Evolutionary conservation across 2,797 vertebrate genomes (phyloP).

Genomic region (Nannoperca australis): DNA sequence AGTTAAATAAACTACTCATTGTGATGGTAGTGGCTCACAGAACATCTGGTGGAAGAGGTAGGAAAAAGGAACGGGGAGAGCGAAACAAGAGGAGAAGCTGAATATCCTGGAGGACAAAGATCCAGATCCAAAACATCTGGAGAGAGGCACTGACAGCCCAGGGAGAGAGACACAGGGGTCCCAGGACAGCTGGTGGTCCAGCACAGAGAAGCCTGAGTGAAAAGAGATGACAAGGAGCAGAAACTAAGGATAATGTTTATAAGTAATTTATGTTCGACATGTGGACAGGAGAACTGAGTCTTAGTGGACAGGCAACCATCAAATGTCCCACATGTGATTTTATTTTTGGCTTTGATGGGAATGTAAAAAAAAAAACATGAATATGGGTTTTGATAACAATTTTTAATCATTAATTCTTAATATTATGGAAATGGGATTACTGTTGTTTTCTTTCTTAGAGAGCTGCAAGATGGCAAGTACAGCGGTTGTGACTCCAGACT

Average conservation of each 20-base stretch:
- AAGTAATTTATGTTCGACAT: too few species aligned
- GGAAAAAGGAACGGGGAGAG: too few species aligned
- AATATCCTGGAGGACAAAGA: too few species aligned
- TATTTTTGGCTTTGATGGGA: background rate
- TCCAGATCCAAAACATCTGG: too few species aligned
- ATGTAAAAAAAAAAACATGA: background rate
- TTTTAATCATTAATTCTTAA: background rate
- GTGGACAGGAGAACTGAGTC: background rate
- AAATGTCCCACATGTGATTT: background rate
- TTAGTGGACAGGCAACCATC: background rate
- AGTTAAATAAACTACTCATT: background rate
- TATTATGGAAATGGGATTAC: background rate
- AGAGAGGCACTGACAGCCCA: too few species aligned
- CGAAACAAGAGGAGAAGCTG: too few species aligned
- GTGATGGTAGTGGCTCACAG: background rate
- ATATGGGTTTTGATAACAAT: background rate
- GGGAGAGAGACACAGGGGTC: too few species aligned
- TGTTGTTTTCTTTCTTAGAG: constrained; percentile 33
- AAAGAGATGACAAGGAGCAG: too few species aligned
- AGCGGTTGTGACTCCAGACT: constrained; percentile 43
- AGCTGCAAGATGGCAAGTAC: constrained; percentile 74
- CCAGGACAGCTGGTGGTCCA: too few species aligned
- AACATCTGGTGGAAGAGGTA: too few species aligned
- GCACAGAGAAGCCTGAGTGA: too few species aligned
- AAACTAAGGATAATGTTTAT: too few species aligned